Evolutionary conservation across 23 tunicate species (phyloP), one percentile per base, ranked within the genome.

Genomic region (Ascidia mentula): DNA sequence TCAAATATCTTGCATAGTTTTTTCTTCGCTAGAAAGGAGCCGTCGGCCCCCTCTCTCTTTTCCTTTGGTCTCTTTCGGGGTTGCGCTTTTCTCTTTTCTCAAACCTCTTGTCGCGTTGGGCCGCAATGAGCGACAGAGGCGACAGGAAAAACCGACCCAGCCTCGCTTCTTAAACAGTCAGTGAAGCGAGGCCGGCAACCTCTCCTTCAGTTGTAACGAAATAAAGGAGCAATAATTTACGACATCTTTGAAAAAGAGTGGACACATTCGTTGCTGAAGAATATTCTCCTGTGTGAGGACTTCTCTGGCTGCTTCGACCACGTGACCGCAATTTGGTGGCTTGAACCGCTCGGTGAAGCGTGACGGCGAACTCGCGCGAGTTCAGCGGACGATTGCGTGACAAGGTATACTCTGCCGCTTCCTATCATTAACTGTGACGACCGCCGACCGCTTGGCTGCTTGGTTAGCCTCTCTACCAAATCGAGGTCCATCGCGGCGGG

Each of bases 261-360:
- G n/a, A n/a, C n/a, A n/a, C n/a, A n/a, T n/a, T n/a, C n/a, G n/a
- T n/a, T n/a, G n/a, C n/a, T n/a, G n/a, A n/a, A n/a, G n/a, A n/a
- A n/a, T n/a, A n/a, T n/a, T n/a, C n/a, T n/a, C n/a, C n/a, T n/a
- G n/a, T n/a, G n/a, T n/a, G n/a, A n/a, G n/a, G n/a, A n/a, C n/a
- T n/a, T n/a, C n/a, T n/a, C 28, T 28, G 65, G 24, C 28, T 6
- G 7, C 13, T 3, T 9, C 24, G 22, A 18, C 6, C 78, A 74
- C 78, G 78, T 74, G 78, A 74, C 78, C 78, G 78, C 38, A 31
- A 13, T 8, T 38, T 45, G 71, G 71, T 22, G n/a, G 81, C 81
- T 24, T 59, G 53, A 59, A n/a, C n/a, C 71, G 81, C 28, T 26
- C 65, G 13, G 28, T 53, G 65, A 5, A 6, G 65, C 65, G 65